Base-by-base conservation (phyloP, 2,113 vertebrate genomes). In the Empidonax alnorum region DNA sequence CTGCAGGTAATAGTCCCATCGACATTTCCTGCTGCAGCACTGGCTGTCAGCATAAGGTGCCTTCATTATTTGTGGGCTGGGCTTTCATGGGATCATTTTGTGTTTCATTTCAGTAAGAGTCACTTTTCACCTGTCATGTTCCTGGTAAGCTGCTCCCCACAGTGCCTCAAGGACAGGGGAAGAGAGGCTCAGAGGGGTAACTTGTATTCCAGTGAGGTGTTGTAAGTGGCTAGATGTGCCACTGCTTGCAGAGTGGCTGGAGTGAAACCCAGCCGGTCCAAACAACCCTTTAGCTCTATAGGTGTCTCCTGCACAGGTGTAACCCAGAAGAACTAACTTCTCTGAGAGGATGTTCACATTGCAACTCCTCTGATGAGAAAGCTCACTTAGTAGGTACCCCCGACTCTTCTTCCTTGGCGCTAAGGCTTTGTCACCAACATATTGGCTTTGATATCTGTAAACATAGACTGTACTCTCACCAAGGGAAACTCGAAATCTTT, bases 11-110 rank as follows among this genome's bases (percentile, higher is more conserved):
- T 86, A 61, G 84, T 24, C 28, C 63, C 6, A 6, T 87, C 22
- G 35, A 88, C 95, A 94, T 94, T 95, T 96, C 50, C 78, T 69
- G 81, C 62, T 35, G 68, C 90, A 65, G 66, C 79, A 65, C 69
- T 4, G 13, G 65, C 93, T 79, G 69, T 92, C 95, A 93, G 76
- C 87, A 52, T 75, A 76, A 90, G 95, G 81, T 86, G 68, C 84
- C 94, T 91, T 97, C 90, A 87, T 97, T 94, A 94, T 49, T 68
- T 56, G 37, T 79, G 93, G 93, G 96, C 49, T 94, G 92, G 94
- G 84, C 84, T 95, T 79, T 77, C 2, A 0, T 22, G 74, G 46
- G 49, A 80, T 52, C 83, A 67, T 84, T 95, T 76, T 72, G 84
- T 81, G 50, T 65, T 86, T 63, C 42, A 63, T 90, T 92, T 89